Conservation (phyloP, 2,888 invertebrate species). For the Tiphia femorata region DNA sequence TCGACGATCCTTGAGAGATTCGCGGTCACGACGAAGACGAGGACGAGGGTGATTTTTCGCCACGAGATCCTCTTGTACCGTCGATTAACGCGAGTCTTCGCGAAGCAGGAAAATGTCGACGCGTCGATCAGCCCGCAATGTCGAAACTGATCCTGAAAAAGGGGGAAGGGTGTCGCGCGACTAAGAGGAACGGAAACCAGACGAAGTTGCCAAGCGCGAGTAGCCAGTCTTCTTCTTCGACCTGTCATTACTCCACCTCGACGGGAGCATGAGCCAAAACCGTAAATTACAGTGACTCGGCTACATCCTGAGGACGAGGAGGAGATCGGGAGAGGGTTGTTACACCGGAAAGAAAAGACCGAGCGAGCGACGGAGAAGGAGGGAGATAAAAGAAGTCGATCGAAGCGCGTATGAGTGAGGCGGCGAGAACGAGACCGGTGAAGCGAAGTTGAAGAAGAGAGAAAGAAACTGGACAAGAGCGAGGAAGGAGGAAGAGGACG, state of each 20-base stretch:
- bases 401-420: no score
- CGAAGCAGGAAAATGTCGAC: not conserved
- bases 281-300: constrained; percentile 40
- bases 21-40: no score
- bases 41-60: no score
- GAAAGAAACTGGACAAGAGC: not conserved
- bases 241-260: constrained; percentile 51
- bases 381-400: not conserved
- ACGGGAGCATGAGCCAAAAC: constrained; percentile 45
- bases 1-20: no score
- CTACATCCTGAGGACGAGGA: constrained; percentile 12
- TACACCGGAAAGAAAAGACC: not conserved
- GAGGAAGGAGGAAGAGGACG: not conserved
- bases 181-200: not conserved
- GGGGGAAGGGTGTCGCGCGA: not conserved
- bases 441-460: no score
- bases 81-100: no score
- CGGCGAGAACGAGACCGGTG: not conserved
- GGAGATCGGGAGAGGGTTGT: constrained; percentile 2
- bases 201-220: constrained; percentile 30
- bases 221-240: constrained; percentile 39
- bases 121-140: not conserved
- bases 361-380: not conserved
- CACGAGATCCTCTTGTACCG: no score
- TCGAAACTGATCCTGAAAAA: not conserved